These are phyloP conservation scores for Microplitis mediator DNA, from an alignment of 1,140 invertebrate species.

Conservation along the genomic window DNA sequence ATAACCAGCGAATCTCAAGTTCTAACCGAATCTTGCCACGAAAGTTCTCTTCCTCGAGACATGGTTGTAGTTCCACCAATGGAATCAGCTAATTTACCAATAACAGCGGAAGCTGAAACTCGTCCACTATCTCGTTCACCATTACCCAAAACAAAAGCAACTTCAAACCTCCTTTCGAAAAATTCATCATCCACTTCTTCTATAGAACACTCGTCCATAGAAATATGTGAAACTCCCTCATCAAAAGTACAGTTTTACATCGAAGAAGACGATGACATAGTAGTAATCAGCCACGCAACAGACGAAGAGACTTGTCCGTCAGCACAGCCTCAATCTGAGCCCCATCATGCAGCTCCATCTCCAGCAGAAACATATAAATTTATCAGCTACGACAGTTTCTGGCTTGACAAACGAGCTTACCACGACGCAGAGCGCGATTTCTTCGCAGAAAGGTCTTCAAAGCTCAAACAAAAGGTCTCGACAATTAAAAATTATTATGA, in stretches of 20 bases:
- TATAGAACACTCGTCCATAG: constrained; percentile 22
- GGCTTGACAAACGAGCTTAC: constrained; percentile 67
- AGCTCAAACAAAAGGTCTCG: constrained; percentile 37
- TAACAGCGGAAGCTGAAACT: neutral
- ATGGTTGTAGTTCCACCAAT: constrained; percentile 11
- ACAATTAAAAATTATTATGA: constrained; percentile 50
- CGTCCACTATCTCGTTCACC: constrained; percentile 6
- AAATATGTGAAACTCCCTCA: constrained; percentile 24
- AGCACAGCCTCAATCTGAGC: neutral
- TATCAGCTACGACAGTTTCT: constrained; percentile 64
- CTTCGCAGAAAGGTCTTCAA: constrained; percentile 60
- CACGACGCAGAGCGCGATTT: constrained; percentile 68
- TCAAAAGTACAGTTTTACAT: constrained; percentile 54
- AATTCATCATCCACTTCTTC: neutral
- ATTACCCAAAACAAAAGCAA: constrained; percentile 29
- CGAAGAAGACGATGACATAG: constrained; percentile 48
- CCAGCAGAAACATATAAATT: constrained; percentile 37
- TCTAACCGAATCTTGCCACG: neutral
- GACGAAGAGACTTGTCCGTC: constrained; percentile 17
- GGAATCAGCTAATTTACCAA: neutral
- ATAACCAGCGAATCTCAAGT: neutral
- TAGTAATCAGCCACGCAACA: constrained; percentile 41
- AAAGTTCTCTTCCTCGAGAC: neutral
- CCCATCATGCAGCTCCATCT: neutral
- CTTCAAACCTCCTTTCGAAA: constrained; percentile 29